These are phyloP conservation scores for Schrankia costaestrigalis DNA, from an alignment of 2,888 invertebrate species.

Conservation along the genomic window DNA sequence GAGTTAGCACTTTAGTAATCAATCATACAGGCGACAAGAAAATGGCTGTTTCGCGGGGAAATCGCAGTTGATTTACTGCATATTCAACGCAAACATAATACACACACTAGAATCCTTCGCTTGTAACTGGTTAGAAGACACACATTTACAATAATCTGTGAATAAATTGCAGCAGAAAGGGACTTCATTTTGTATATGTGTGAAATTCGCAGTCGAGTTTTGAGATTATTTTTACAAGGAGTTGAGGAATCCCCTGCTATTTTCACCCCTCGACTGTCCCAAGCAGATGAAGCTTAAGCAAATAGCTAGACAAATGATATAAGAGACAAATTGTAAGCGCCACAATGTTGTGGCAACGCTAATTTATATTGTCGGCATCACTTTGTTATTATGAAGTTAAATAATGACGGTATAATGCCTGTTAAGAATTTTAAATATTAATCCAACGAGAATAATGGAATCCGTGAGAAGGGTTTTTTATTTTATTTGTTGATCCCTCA, in stretches of 20 bases:
- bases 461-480: constrained; percentile 1
- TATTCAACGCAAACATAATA: constrained; percentile 13
- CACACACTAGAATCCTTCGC: constrained; percentile 16
- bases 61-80: constrained; percentile 26
- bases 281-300: constrained; percentile 57
- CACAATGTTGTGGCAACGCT: constrained; percentile 42
- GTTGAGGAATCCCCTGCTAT: constrained; percentile 27
- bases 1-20: constrained; percentile 46
- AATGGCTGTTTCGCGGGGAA: constrained; percentile 37
- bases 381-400: constrained; percentile 16
- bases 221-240: constrained; percentile 21
- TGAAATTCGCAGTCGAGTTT: constrained; percentile 2
- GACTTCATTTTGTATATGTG: not conserved
- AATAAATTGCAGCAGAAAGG: not conserved
- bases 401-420: constrained; percentile 16
- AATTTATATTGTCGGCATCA: constrained; percentile 33
- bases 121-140: constrained; percentile 9
- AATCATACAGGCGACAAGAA: constrained; percentile 55
- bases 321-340: constrained; percentile 58
- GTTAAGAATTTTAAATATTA: constrained; percentile 14
- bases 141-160: not conserved
- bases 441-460: constrained; percentile 7
- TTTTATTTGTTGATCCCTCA: constrained; percentile 2
- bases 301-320: constrained; percentile 63
- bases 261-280: constrained; percentile 54